Percentiles rank a stretch among this genome's conserved stretches.
Evolutionary conservation across 2,888 invertebrate species (phyloP).

Genomic region (Phania funesta): DNA sequence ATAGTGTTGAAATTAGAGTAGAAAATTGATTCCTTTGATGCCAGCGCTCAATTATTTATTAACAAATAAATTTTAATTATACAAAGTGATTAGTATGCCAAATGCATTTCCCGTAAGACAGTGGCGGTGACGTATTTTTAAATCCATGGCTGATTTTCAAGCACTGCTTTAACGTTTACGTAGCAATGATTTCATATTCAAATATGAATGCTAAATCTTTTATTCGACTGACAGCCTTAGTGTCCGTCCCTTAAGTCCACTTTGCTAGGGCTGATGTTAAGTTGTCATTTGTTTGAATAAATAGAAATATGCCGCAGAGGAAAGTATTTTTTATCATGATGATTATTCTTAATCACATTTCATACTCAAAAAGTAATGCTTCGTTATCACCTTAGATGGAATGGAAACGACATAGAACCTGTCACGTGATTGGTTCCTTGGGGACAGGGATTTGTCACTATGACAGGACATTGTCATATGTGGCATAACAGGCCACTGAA

Average conservation of each 20-base stretch:
- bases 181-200: constrained; percentile 1
- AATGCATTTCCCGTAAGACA: constrained; percentile 34
- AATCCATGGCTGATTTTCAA: constrained; percentile 17
- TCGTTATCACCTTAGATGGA: no score
- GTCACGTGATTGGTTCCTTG: no score
- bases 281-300: constrained; percentile 39
- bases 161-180: constrained; percentile 14
- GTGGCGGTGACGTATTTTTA: constrained; percentile 34
- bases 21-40: constrained; percentile 64
- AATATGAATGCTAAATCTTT: constrained; percentile 1
- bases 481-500: no score
- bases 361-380: no score
- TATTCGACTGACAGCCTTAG: neutral
- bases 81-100: constrained; percentile 59
- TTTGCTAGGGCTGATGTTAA: constrained; percentile 45
- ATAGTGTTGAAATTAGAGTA: constrained; percentile 70
- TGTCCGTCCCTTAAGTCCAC: neutral
- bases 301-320: constrained; percentile 7
- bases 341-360: no score
- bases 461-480: no score
- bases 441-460: no score
- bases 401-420: no score
- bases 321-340: neutral
- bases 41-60: constrained; percentile 41
- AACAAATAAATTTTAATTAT: constrained; percentile 15